Evolutionary conservation across 2,888 invertebrate genomes (phyloP), one percentile per base, ranked within the genome.

Genomic region (Acrocyrtus sp.): DNA sequence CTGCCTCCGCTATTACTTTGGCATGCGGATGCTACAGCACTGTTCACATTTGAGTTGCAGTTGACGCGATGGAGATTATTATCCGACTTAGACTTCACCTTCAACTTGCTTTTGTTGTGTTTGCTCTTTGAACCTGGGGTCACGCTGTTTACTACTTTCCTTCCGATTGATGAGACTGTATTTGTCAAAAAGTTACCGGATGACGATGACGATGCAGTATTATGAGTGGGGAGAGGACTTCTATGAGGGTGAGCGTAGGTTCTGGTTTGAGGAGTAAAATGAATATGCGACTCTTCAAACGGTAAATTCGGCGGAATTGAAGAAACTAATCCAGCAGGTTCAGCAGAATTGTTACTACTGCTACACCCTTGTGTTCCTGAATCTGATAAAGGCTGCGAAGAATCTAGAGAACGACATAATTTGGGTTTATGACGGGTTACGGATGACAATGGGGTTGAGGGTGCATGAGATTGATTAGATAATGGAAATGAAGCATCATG

Each of bases 1-100:
- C 61, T 56, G 22, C 17, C n/a, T 34, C 62, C 58, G 29, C 21
- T 47, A 19, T 26, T 47, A 17, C 45, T 45, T 34, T 34, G 34
- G 24, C 48, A 29, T 39, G 54, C 56, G 19, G 50, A 34, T 34
- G 34, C 56, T 15, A 63, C 24, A 19, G 57, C 57, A 51, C 57
- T 63, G 45, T 63, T 63, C 54, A 69, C 72, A 61, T 72, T 68
- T 24, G 51, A 62, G 39, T 72, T 53, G 22, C 72, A 60, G 26
- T 73, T 76, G 48, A 81, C 76, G 8, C 80, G 73, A 58, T 82
- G 80, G 6, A 82, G 72, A 74, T 72, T 82, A 75, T 82, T 81
- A 67, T 82, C 82, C 22, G 82, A 82, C 68, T 82, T 82, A 34
- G 81, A 80, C 51, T 80, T 81, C 12, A 70, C 76, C 69, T 77